phyloP scores from a whole-genome alignment of 2,888 invertebrate genomes.

The Unio delphinus region DNA sequence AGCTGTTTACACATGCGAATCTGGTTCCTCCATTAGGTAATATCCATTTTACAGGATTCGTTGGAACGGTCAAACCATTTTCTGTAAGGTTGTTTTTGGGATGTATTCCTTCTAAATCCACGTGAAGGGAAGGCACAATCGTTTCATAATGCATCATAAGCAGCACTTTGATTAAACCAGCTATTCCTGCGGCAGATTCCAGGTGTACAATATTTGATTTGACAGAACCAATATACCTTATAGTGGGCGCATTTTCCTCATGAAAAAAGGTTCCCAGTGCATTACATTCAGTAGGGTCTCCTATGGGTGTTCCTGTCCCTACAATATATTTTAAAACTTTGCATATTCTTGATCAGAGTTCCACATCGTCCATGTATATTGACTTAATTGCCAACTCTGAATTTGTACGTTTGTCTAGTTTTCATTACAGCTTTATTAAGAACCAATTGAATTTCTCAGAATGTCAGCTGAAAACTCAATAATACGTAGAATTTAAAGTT shows the following conservation, averaged over 20 bases:
- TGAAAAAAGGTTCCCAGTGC: slow-evolving; percentile 22
- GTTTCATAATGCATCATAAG: slow-evolving; percentile 48
- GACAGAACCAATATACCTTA: slow-evolving; percentile 43
- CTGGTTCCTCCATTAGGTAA: background rate
- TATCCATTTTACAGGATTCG: slow-evolving; percentile 11
- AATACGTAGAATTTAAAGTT: too few species aligned
- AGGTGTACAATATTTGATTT: slow-evolving; percentile 59
- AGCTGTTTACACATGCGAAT: slow-evolving; percentile 25
- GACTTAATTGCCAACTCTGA: too few species aligned
- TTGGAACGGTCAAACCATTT: slow-evolving; percentile 7
- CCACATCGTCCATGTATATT: too few species aligned
- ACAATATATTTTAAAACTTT: background rate
- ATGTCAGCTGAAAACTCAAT: too few species aligned
- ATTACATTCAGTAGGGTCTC: slow-evolving; percentile 23
- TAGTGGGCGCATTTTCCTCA: background rate
- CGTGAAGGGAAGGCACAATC: slow-evolving; percentile 45
- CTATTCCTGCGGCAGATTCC: slow-evolving; percentile 54
- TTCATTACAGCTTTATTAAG: too few species aligned
- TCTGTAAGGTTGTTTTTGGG: slow-evolving; percentile 19
- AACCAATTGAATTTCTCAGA: too few species aligned
- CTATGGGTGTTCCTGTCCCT: slow-evolving; percentile 46
- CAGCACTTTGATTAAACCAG: slow-evolving; percentile 51
- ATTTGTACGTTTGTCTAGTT: too few species aligned
- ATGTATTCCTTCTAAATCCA: slow-evolving; percentile 16
- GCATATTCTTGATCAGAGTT: too few species aligned